phyloP scores from a whole-genome alignment of 1,140 invertebrate species.

The Bombus cullumanus region DNA sequence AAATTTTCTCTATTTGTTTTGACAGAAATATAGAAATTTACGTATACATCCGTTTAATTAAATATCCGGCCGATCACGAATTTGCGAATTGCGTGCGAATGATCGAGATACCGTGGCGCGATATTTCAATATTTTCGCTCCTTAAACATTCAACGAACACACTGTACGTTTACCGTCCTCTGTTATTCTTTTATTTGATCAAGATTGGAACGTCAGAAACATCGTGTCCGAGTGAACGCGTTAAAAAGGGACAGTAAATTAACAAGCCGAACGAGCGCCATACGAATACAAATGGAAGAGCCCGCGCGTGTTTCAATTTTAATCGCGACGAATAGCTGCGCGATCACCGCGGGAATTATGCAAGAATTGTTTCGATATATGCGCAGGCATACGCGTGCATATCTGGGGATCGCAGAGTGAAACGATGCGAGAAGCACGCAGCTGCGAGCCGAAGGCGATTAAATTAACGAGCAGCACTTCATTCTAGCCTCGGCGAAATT shows the following conservation, averaged over 20 bases:
- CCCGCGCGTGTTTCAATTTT: slow-evolving; percentile 31
- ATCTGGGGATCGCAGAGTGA: neutral
- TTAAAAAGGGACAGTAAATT: slow-evolving; percentile 22
- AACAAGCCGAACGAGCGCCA: slow-evolving; percentile 7
- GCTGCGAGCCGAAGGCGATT: slow-evolving; percentile 7
- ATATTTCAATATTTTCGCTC: neutral
- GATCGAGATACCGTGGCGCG: neutral
- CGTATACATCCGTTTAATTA: too few relatives aligned
- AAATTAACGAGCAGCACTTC: neutral
- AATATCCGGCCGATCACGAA: neutral
- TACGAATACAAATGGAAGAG: slow-evolving; percentile 19
- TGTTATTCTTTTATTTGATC: neutral
- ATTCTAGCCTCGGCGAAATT: neutral
- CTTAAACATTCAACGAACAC: neutral
- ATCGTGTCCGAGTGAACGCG: neutral
- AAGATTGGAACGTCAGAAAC: neutral
- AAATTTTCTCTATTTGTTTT: neutral
- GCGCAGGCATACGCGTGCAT: slow-evolving; percentile 1
- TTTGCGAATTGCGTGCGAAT: neutral
- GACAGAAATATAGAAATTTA: neutral
- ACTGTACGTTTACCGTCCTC: neutral
- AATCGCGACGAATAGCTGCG: neutral
- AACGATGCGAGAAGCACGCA: neutral
- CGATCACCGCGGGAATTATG: slow-evolving; percentile 16
- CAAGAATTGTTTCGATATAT: slow-evolving; percentile 17